These are phyloP conservation scores for Phalacrocorax carbo DNA, from an alignment of 2,113 vertebrate genomes.

Conservation along the genomic window DNA sequence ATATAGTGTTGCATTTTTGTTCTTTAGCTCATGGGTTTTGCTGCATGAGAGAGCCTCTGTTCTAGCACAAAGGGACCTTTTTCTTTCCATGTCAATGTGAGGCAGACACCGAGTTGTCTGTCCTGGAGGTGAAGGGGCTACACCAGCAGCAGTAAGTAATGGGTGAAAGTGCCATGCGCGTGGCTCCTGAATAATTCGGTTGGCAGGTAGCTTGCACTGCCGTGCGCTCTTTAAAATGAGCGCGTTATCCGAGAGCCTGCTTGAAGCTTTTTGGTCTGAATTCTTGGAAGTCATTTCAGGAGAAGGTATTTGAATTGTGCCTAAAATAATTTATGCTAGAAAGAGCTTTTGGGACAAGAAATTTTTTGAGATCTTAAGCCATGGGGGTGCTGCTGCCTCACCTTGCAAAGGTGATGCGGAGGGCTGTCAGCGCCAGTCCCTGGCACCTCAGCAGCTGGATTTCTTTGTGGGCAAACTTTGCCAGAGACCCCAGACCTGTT, in stretches of 20 bases:
- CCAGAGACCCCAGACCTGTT: not conserved
- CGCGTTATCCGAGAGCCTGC: not conserved
- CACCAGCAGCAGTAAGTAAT: not conserved
- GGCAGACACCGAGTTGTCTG: not conserved
- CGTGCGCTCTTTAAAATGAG: not conserved
- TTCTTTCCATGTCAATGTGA: not conserved
- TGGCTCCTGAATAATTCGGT: not conserved
- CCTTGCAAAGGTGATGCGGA: not conserved
- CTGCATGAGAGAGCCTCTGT: not conserved
- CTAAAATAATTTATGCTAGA: not conserved
- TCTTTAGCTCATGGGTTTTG: not conserved
- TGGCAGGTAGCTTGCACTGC: not conserved
- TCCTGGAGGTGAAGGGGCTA: not conserved
- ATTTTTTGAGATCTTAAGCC: not conserved
- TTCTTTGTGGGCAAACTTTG: not conserved
- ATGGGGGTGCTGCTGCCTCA: not conserved
- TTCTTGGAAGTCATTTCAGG: not conserved
- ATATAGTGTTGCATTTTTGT: not conserved
- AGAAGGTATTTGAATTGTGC: not conserved
- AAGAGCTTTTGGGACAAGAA: not conserved
- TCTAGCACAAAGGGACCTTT: not conserved
- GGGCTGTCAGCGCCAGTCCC: not conserved
- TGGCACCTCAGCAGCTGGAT: not conserved
- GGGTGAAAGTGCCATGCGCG: accelerated
- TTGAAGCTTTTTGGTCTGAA: not conserved